Evolutionary conservation across 2,113 vertebrate genomes (phyloP), one percentile per base, ranked within the genome.

Genomic region (Ophthalmolycus amberensis): DNA sequence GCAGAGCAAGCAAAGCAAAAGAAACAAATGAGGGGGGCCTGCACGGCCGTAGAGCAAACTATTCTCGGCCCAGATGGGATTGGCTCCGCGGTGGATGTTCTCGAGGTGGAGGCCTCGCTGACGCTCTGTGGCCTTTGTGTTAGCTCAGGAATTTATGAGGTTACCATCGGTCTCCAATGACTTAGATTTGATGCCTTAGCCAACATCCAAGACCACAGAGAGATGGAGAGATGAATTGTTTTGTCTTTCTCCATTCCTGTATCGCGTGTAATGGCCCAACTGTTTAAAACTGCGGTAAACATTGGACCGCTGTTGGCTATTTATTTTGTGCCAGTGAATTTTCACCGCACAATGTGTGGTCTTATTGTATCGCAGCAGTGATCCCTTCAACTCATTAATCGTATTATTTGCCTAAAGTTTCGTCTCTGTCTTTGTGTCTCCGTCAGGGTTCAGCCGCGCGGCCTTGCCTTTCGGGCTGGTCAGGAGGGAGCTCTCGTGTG

Each of bases 381-480:
- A 77, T 81, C 76, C 85, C 58, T 81, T 76, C 59, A 50, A 75
- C 29, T 81, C 71, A 65, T 86, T 85, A 79, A 75, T 86, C 84
- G 59, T 69, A 48, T 71, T 54, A 71, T 86, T 77, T 79, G 54
- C 62, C 71, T 46, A 62, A 71, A 50, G 38, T 79, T 46, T 88
- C 38, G 52, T 69, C 54, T 27, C 22, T 75, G 60, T 84, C 58
- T 84, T 71, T 78, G 40, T 76, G 38, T 59, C 63, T 37, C 27
- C 50, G 7, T 25, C 58, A 99, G 97, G 96, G 85, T 98, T 99
- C 95, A 99, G 97, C 93, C 95, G 98, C 71, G 97, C 98, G 38
- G 97, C 98, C 0, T 92, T 99, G 83, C 98, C 98, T 0, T 99
- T 99, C 44, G 98, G 98, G 76, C 94, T 99, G 93, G 98, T 99